Evolutionary conservation across 2,113 vertebrate species (phyloP), one percentile per base, ranked within the genome.

Genomic region (Xiphias gladius): DNA sequence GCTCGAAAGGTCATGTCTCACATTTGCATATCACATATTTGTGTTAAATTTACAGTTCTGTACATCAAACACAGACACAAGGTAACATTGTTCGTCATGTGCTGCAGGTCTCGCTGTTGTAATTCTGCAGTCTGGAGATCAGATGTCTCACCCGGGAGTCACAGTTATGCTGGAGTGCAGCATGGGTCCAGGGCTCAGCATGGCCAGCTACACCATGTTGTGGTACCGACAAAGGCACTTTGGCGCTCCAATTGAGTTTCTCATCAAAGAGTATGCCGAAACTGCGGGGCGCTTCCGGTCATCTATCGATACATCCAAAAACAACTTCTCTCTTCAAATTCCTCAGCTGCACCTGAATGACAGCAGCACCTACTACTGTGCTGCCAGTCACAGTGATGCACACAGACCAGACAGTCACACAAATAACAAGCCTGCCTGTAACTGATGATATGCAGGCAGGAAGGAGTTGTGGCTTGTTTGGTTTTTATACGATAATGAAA

Each of bases 351-450:
- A 28, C 2, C 9, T 71, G 0, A 75, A 81, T n/a, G 90, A 95
- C 83, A 93, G 85, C 46, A 88, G 84, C 39, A 86, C 39, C 20
- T 95, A 95, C 85, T 94, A 91, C 88, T 95, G 94, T 0, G 93
- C 81, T 54, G 93, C 93, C 0, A 90, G 83, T 32, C 93, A 95
- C 94, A 88, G 92, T 93, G 91, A 72, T 52, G 67, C 78, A 82
- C 35, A 7, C 41, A 19, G 20, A 71, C 16, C 52, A 50, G 28
- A 58, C n/a, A 14, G 22, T 74, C 82, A 70, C 83, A 91, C 94
- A 93, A 90, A 89, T 94, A 94, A 32, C 30, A 32, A 13, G 19
- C 1, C 16, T 32, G 32, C 3, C 3, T 41, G 39, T 16, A n/a
- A 20, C 62, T 74, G 62, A 26, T 75, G 57, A 48, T 10, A 30